phyloP scores from a whole-genome alignment of 1,140 invertebrate genomes.

The Apis dorsata region DNA sequence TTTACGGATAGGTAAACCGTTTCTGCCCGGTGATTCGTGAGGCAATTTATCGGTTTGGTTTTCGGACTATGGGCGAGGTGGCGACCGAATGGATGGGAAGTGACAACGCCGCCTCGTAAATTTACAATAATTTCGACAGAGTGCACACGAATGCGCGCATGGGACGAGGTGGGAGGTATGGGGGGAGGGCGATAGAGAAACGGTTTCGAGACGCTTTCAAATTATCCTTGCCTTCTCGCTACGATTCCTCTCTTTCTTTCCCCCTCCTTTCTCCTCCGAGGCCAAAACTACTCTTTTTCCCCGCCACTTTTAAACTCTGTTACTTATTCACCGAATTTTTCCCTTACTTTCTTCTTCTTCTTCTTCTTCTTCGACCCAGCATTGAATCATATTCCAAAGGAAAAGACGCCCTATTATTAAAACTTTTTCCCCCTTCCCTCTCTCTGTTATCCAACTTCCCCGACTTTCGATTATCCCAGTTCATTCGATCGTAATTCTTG shows the following conservation, averaged over 20 bases:
- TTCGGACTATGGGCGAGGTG: constrained; percentile 43
- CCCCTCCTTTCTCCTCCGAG: background rate
- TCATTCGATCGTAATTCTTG: constrained; percentile 40
- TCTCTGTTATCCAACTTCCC: constrained; percentile 10
- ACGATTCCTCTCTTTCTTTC: constrained; percentile 8
- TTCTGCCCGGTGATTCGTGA: constrained; percentile 61
- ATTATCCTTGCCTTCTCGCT: constrained; percentile 37
- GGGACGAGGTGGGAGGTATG: background rate
- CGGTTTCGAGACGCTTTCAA: constrained; percentile 23
- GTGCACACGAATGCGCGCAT: constrained; percentile 49
- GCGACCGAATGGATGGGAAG: constrained; percentile 67
- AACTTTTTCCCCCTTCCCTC: constrained; percentile 16
- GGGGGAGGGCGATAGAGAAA: too few relatives aligned
- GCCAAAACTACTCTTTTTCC: constrained; percentile 7
- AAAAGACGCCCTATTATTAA: constrained; percentile 45
- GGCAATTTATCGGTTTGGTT: constrained; percentile 71
- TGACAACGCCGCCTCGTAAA: constrained; percentile 70
- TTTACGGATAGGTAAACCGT: constrained; percentile 67
- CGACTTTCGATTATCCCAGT: constrained; percentile 38
- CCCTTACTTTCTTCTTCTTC: constrained; percentile 9
- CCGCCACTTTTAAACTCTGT: constrained; percentile 40
- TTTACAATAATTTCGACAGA: constrained; percentile 72
- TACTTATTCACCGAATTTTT: constrained; percentile 49
- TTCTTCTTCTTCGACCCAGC: background rate
- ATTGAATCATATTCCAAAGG: constrained; percentile 30